Percentiles rank a stretch among this genome's conserved stretches.
Conservation (phyloP, 35 echinoderm and acorn worm species). For the Ptychodera flava region DNA sequence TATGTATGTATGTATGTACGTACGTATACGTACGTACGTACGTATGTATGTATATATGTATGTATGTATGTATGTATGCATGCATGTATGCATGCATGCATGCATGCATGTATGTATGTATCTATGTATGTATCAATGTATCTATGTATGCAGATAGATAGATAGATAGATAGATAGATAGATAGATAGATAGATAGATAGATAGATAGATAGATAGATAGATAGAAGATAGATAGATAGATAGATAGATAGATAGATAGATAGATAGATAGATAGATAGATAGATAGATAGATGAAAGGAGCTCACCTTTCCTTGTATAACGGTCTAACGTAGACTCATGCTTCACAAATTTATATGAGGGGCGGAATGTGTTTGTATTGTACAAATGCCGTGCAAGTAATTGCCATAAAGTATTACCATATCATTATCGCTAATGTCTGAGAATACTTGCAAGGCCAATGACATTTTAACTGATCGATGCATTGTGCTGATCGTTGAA, state of each 20-base stretch:
- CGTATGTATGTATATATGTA: neutral
- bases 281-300: neutral
- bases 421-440: too few species aligned
- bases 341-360: too few species aligned
- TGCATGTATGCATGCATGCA: neutral
- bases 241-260: slow-evolving; percentile 2
- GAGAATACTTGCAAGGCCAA: too few species aligned
- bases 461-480: too few species aligned
- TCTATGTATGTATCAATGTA: neutral
- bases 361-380: too few species aligned
- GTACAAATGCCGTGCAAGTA: too few species aligned
- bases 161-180: neutral
- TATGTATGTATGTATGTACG: neutral
- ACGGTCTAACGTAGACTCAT: too few species aligned
- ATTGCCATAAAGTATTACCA: too few species aligned
- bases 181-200: slow-evolving; percentile 2
- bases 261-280: slow-evolving; percentile 2
- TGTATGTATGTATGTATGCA: too few species aligned
- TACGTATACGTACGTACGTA: neutral
- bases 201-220: slow-evolving; percentile 2
- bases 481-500: too few species aligned
- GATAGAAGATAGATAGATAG: slow-evolving; percentile 1
- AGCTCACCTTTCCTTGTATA: too few species aligned
- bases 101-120: neutral
- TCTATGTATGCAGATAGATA: neutral